Evolutionary conservation across 35 echinoderm and acorn worm species (phyloP).

Genomic region (Hemicentrotus pulcherrimus): DNA sequence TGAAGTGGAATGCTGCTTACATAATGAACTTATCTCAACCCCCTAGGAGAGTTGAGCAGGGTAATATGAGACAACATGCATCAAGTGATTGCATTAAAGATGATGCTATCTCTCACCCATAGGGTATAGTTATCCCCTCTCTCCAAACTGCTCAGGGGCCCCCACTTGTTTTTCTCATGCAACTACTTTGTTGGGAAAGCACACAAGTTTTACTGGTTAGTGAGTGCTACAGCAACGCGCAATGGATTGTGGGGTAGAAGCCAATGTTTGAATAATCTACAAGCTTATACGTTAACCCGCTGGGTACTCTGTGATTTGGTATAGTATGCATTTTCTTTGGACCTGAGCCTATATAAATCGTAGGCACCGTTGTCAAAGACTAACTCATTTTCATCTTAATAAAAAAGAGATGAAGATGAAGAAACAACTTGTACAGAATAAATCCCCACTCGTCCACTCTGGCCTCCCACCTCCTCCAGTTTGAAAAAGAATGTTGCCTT

Average conservation of each 20-base stretch:
- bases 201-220: not conserved
- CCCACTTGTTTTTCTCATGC: not conserved
- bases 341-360: too few relatives aligned
- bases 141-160: not conserved
- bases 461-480: too few relatives aligned
- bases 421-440: too few relatives aligned
- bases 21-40: slow-evolving; percentile 12
- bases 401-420: too few relatives aligned
- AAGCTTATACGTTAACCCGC: not conserved
- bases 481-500: too few relatives aligned
- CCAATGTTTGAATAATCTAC: not conserved
- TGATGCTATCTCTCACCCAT: not conserved
- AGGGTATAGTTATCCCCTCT: not conserved
- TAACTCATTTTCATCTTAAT: too few relatives aligned
- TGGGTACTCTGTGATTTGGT: not conserved
- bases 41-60: not conserved
- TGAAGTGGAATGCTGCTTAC: not conserved
- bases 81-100: slow-evolving; percentile 12
- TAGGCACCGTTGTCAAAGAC: not conserved
- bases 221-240: not conserved
- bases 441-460: too few relatives aligned
- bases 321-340: not conserved
- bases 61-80: not conserved
- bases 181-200: not conserved
- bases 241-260: not conserved